phyloP scores from a whole-genome alignment of 2,888 invertebrate species.

The Sisyra nigra region DNA sequence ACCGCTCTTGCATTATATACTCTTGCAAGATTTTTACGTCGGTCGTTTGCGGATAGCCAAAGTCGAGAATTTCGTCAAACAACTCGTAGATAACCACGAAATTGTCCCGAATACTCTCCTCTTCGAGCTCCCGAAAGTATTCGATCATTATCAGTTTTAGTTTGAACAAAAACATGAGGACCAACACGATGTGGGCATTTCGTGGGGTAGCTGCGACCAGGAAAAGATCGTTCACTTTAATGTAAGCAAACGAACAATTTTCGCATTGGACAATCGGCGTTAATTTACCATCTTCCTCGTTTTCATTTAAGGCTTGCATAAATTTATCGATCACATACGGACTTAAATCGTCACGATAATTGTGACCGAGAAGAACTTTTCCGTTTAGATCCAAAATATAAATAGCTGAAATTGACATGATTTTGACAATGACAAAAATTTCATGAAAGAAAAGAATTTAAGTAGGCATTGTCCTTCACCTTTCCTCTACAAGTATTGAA shows the following conservation, averaged over 20 bases:
- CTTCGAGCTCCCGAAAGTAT: conserved; percentile 88
- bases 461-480: no score
- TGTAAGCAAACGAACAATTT: conserved; percentile 78
- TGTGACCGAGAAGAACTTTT: conserved; percentile 83
- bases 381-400: conserved; percentile 87
- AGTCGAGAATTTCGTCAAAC: conserved; percentile 83
- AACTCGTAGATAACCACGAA: conserved; percentile 92
- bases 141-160: conserved; percentile 80
- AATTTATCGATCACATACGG: conserved; percentile 85
- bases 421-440: no score
- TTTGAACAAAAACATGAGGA: conserved; percentile 85
- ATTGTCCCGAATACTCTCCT: conserved; percentile 92
- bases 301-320: conserved; percentile 84
- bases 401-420: conserved; percentile 83
- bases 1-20: conserved; percentile 89
- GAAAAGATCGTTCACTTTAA: conserved; percentile 88
- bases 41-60: conserved; percentile 91
- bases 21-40: conserved; percentile 90
- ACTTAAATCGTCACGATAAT: conserved; percentile 89
- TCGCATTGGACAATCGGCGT: conserved; percentile 71
- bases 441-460: no score
- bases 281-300: conserved; percentile 77
- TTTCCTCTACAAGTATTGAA: no score
- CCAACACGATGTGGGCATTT: conserved; percentile 81
- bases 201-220: conserved; percentile 81